Percentiles rank a stretch among this genome's conserved stretches.
Evolutionary conservation across 1,140 invertebrate species (phyloP).

Genomic region (Saccostrea echinata): DNA sequence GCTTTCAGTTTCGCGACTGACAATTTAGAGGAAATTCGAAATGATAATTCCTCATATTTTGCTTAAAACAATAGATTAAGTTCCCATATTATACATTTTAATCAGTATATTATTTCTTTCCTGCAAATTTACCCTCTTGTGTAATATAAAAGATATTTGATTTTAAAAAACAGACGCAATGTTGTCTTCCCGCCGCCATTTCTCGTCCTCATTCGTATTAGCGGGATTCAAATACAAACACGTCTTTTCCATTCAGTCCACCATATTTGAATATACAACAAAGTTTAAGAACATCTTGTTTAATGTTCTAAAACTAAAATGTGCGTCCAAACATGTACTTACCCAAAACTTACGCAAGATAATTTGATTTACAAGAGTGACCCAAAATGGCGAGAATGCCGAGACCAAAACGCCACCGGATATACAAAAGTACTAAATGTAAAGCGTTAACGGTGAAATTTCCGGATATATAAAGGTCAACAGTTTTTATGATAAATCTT

Average conservation of each 20-base stretch:
- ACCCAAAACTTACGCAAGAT: not conserved
- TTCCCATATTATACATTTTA: no score
- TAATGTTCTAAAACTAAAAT: not conserved
- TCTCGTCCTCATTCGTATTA: slow-evolving; percentile 33
- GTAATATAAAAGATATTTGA: not conserved
- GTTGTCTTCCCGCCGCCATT: slow-evolving; percentile 16
- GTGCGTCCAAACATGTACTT: not conserved
- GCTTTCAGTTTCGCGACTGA: no score
- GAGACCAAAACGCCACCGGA: slow-evolving; percentile 29
- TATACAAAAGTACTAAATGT: slow-evolving; percentile 25
- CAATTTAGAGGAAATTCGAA: slow-evolving; percentile 16
- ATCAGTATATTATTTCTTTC: no score
- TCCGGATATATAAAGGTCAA: not conserved
- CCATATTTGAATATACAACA: not conserved
- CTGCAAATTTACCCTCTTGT: no score
- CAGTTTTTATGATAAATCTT: no score
- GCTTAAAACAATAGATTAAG: not conserved
- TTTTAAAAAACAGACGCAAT: not conserved
- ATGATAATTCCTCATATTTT: not conserved
- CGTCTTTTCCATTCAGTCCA: not conserved
- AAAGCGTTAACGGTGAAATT: not conserved
- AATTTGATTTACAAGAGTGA: not conserved
- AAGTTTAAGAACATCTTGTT: not conserved
- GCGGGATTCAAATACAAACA: not conserved
- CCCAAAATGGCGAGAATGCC: slow-evolving; percentile 37